These are phyloP conservation scores for Hartigia nigra DNA, from an alignment of 2,888 invertebrate genomes.

Conservation along the genomic window DNA sequence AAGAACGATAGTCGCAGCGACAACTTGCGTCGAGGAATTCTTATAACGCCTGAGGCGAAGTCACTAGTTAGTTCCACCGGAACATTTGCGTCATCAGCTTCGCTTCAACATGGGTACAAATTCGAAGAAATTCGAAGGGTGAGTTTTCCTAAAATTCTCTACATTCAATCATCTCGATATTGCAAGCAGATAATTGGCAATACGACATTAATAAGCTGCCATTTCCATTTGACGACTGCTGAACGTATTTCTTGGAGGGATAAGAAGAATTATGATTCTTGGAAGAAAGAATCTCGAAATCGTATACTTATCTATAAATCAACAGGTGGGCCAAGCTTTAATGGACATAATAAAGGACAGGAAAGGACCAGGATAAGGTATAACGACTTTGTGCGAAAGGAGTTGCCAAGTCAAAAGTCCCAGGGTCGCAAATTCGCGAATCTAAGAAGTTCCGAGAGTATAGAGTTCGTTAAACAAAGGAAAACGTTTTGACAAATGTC, in stretches of 20 bases:
- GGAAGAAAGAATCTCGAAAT: neutral
- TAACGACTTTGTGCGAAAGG: no score
- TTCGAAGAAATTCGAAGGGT: neutral
- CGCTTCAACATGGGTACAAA: neutral
- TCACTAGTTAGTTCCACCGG: neutral
- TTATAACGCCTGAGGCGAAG: neutral
- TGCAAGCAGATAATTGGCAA: neutral
- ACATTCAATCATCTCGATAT: neutral
- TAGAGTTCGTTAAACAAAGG: slow-evolving; percentile 1
- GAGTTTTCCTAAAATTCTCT: neutral
- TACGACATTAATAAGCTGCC: neutral
- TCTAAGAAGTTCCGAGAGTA: neutral
- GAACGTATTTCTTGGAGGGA: neutral
- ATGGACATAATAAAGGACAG: neutral
- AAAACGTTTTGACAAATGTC: neutral
- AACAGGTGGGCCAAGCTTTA: neutral
- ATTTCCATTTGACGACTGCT: neutral
- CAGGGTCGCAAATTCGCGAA: neutral
- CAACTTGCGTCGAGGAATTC: neutral
- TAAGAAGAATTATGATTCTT: neutral
- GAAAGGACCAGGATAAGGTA: no score
- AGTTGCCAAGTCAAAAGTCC: neutral
- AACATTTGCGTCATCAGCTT: neutral
- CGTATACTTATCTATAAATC: neutral
- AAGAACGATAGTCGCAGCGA: neutral